These are phyloP conservation scores for Allolobophora icterica DNA, from an alignment of 2,888 invertebrate genomes.

Conservation along the genomic window DNA sequence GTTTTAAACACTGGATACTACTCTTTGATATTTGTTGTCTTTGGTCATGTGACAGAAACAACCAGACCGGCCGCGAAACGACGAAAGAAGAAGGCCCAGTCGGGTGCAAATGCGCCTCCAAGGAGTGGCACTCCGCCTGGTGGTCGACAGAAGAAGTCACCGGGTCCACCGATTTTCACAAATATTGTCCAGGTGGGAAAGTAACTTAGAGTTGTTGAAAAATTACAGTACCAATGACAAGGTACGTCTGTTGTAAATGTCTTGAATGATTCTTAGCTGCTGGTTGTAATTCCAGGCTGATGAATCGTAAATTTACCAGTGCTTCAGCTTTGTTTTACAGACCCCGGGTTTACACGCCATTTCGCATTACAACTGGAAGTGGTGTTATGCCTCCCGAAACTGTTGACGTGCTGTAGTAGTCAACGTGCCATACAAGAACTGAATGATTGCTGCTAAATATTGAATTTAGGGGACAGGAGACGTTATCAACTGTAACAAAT, in stretches of 20 bases:
- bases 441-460: no score
- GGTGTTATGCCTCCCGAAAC: no score
- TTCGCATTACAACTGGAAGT: no score
- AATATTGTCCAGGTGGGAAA: constrained; percentile 89
- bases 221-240: background rate
- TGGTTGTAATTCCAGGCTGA: no score
- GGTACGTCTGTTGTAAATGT: background rate
- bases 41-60: constrained; percentile 27
- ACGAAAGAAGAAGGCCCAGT: constrained; percentile 38
- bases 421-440: no score
- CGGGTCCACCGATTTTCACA: constrained; percentile 84
- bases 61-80: constrained; percentile 39
- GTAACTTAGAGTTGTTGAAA: background rate
- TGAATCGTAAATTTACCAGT: no score
- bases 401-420: no score
- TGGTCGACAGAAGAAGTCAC: constrained; percentile 88
- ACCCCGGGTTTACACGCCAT: no score
- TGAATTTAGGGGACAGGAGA: no score
- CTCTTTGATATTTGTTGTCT: background rate
- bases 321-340: no score
- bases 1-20: no score
- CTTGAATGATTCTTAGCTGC: background rate
- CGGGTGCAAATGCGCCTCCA: constrained; percentile 13
- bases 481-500: no score
- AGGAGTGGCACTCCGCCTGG: constrained; percentile 51